phyloP scores from a whole-genome alignment of 1,140 invertebrate species.

The Physella acuta region DNA sequence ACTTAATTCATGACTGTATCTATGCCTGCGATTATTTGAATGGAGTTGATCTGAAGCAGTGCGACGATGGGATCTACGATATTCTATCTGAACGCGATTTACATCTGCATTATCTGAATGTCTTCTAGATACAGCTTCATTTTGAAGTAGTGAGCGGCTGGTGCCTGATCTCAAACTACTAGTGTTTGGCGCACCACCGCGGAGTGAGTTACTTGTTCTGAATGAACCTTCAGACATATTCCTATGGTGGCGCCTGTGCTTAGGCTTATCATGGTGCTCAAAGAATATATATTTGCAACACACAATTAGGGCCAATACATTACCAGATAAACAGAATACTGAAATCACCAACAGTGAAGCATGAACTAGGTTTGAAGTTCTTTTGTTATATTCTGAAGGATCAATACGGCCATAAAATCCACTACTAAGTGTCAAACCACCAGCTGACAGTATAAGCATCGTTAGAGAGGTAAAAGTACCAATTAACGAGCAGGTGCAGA shows the following conservation, averaged over 20 bases:
- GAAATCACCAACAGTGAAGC: slow-evolving; percentile 20
- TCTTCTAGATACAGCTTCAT: slow-evolving; percentile 1
- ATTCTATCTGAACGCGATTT: slow-evolving; percentile 18
- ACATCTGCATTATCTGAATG: slow-evolving; percentile 19
- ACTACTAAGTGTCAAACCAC: slow-evolving; percentile 15
- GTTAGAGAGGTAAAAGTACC: slow-evolving; percentile 12
- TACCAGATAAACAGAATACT: slow-evolving; percentile 21
- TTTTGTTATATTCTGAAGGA: slow-evolving; percentile 13
- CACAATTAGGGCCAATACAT: slow-evolving; percentile 15
- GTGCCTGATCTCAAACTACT: slow-evolving; percentile 7
- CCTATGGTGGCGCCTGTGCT: slow-evolving; percentile 11
- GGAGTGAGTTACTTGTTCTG: slow-evolving; percentile 1
- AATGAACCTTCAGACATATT: neutral
- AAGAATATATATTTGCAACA: slow-evolving; percentile 24
- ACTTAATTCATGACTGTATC: neutral
- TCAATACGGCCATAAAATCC: slow-evolving; percentile 20
- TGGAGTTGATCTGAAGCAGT: slow-evolving; percentile 18
- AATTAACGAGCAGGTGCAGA: slow-evolving; percentile 7
- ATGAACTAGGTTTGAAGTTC: slow-evolving; percentile 21
- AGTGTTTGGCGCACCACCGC: slow-evolving; percentile 6
- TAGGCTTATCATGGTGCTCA: slow-evolving; percentile 23
- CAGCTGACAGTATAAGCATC: slow-evolving; percentile 21
- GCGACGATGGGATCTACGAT: slow-evolving; percentile 15
- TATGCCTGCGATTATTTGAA: slow-evolving; percentile 6
- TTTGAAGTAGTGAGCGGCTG: slow-evolving; percentile 1